Evolutionary conservation across 1,140 invertebrate genomes (phyloP).

Genomic region (Drosophila leontia): DNA sequence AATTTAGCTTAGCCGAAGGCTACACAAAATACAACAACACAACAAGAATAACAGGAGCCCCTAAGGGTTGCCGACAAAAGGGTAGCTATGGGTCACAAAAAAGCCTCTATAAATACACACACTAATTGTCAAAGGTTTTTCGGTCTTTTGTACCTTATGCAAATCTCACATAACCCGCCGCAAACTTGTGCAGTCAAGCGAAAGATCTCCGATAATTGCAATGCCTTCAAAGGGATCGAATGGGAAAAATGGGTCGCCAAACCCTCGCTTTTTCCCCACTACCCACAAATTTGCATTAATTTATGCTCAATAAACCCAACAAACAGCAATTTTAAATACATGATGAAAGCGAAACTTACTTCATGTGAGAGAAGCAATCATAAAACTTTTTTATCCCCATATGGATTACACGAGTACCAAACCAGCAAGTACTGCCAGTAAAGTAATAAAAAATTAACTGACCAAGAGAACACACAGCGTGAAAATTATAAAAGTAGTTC

Average conservation of each 20-base stretch:
- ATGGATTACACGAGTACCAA: slow-evolving; percentile 22
- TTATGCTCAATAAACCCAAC: slow-evolving; percentile 58
- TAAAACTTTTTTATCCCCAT: slow-evolving; percentile 33
- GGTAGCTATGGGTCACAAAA: slow-evolving; percentile 40
- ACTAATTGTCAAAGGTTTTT: slow-evolving; percentile 75
- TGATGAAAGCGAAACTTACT: slow-evolving; percentile 20
- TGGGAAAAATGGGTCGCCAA: slow-evolving; percentile 17
- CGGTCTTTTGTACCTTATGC: slow-evolving; percentile 53
- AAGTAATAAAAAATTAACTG: slow-evolving; percentile 62
- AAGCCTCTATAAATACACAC: slow-evolving; percentile 43
- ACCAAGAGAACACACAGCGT: slow-evolving; percentile 39
- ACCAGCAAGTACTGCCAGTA: neutral
- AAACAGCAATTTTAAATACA: slow-evolving; percentile 13
- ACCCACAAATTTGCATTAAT: slow-evolving; percentile 56
- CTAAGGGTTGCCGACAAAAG: slow-evolving; percentile 7
- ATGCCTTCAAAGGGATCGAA: slow-evolving; percentile 39
- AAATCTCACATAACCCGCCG: slow-evolving; percentile 49
- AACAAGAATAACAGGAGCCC: slow-evolving; percentile 8
- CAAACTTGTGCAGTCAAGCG: slow-evolving; percentile 65
- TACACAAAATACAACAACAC: slow-evolving; percentile 27
- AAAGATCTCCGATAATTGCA: slow-evolving; percentile 74
- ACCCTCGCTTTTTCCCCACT: neutral
- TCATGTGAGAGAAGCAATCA: slow-evolving; percentile 14
- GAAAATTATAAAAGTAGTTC: slow-evolving; percentile 79
- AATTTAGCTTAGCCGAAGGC: slow-evolving; percentile 66